These are phyloP conservation scores for Scelioninae gen. 1 DNA, from an alignment of 2,888 invertebrate genomes.

Conservation along the genomic window DNA sequence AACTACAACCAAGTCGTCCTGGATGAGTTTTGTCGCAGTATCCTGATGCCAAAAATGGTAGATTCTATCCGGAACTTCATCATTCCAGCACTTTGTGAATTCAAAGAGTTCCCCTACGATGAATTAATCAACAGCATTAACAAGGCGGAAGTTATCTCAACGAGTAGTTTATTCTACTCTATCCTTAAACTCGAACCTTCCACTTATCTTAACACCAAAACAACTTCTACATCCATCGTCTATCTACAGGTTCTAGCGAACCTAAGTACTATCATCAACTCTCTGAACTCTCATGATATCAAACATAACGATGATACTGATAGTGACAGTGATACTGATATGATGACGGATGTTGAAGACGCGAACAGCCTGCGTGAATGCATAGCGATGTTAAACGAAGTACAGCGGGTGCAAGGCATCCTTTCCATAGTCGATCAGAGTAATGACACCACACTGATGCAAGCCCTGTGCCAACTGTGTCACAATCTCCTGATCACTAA, in stretches of 20 bases:
- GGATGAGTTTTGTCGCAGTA: conserved; percentile 87
- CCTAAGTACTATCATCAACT: conserved; percentile 84
- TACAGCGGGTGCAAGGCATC: conserved; percentile 86
- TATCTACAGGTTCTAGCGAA: conserved; percentile 87
- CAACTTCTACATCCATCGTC: conserved; percentile 48
- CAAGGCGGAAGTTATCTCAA: conserved; percentile 83
- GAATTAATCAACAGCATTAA: conserved; percentile 85
- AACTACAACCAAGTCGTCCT: conserved; percentile 86
- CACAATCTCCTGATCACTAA: conserved; percentile 93
- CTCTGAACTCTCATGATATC: conserved; percentile 85
- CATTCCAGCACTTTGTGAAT: conserved; percentile 88
- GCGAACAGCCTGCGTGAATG: conserved; percentile 86
- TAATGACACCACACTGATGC: conserved; percentile 86
- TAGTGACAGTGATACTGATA: conserved; percentile 86
- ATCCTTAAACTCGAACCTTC: conserved; percentile 88
- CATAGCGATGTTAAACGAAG: conserved; percentile 89
- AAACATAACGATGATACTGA: conserved; percentile 85
- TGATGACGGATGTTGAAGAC: conserved; percentile 85
- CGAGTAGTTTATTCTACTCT: conserved; percentile 89
- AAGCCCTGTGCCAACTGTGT: conserved; percentile 90
- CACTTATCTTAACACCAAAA: conserved; percentile 84
- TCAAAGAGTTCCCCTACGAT: conserved; percentile 85
- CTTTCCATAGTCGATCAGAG: conserved; percentile 85
- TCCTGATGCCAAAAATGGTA: conserved; percentile 88
- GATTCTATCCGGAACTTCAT: conserved; percentile 89